Conservation (phyloP, 2,113 vertebrate species). For the Actinemys pallida region DNA sequence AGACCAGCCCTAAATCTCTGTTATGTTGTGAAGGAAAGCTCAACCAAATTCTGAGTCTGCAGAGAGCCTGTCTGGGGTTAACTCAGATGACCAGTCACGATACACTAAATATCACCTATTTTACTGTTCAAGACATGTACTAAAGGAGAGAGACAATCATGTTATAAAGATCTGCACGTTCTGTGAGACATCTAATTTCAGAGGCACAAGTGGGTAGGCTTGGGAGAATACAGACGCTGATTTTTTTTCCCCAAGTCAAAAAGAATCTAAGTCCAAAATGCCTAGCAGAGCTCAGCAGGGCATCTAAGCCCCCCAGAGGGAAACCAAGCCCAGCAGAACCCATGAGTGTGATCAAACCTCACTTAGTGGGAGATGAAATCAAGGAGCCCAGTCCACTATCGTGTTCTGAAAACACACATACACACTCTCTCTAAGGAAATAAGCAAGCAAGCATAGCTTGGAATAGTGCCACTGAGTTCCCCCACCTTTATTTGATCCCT, state of each 20-base stretch:
- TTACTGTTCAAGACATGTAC: background rate
- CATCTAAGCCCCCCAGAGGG: background rate
- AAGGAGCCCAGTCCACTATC: background rate
- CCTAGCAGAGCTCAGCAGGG: background rate
- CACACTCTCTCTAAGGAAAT: slow-evolving; percentile 6
- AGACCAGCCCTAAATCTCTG: background rate
- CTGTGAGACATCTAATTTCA: background rate
- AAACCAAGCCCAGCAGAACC: background rate
- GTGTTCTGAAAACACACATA: slow-evolving; percentile 7
- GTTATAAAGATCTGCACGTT: background rate
- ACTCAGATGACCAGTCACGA: background rate
- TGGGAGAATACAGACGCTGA: background rate
- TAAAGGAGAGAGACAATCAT: background rate
- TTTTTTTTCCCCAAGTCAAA: background rate
- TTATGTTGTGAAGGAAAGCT: background rate
- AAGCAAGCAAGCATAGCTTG: background rate
- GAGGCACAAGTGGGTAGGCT: background rate
- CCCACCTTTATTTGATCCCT: background rate
- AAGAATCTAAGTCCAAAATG: background rate
- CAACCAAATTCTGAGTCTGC: background rate
- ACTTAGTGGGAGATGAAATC: background rate
- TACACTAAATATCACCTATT: background rate
- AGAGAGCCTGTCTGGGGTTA: background rate
- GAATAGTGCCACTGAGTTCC: background rate
- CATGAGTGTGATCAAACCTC: background rate